Conservation (phyloP, 2,888 invertebrate species). For the Temnothorax ravouxi region DNA sequence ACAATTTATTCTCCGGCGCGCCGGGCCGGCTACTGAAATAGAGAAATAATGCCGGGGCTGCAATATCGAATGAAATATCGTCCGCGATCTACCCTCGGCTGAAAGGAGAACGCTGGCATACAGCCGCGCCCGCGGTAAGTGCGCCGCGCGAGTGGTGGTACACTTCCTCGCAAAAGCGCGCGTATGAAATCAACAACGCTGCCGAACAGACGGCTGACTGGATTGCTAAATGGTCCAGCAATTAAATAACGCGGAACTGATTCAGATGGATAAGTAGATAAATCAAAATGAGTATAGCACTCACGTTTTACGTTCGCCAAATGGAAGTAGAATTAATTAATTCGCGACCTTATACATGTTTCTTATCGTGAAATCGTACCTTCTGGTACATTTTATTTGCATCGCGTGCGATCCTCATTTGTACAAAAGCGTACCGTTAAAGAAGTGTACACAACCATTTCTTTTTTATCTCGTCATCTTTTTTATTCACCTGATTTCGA, state of each 20-base stretch:
- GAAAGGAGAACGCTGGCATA: conserved; percentile 73
- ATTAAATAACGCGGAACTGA: conserved; percentile 6
- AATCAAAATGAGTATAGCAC: not conserved
- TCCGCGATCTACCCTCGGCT: conserved; percentile 78
- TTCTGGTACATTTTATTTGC: not conserved
- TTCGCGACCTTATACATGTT: not conserved
- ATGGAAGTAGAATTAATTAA: not conserved
- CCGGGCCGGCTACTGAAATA: conserved; percentile 80
- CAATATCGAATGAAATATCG: conserved; percentile 86
- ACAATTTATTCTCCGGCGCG: conserved; percentile 87
- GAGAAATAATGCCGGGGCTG: conserved; percentile 85
- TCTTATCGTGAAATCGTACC: conserved; percentile 13
- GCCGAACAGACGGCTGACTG: not conserved
- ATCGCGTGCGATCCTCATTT: not conserved
- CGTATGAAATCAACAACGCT: conserved; percentile 20
- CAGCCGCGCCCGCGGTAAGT: conserved; percentile 51
- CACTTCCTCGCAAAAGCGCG: conserved; percentile 47
- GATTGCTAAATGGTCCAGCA: not conserved
- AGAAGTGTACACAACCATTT: not conserved
- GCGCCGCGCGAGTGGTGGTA: conserved; percentile 44
- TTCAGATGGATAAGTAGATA: not conserved
- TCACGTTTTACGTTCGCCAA: not conserved
- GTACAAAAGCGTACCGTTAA: not conserved
- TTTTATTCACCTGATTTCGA: not conserved
- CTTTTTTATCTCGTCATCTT: not conserved